phyloP scores from a whole-genome alignment of 1,140 invertebrate species.

The Ceratina australensis region DNA sequence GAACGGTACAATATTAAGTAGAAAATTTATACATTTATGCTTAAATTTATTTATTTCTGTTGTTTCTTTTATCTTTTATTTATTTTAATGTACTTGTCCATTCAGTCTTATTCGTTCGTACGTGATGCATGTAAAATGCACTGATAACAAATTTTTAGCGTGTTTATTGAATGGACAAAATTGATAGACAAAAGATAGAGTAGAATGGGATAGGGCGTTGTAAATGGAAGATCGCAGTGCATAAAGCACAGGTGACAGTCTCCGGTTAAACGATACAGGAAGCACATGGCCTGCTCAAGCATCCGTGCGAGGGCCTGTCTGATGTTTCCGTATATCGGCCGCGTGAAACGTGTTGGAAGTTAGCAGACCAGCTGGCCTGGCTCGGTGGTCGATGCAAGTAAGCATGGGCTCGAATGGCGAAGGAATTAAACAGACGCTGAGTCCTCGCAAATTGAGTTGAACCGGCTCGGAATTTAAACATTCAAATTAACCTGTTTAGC shows the following conservation, averaged over 20 bases:
- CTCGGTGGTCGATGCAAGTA: conserved; percentile 35
- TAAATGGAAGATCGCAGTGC: neutral
- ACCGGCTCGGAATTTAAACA: conserved; percentile 75
- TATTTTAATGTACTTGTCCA: neutral
- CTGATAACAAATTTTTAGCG: neutral
- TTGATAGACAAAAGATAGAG: no score
- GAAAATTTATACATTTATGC: no score
- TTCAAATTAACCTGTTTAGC: conserved; percentile 78
- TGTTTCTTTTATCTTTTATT: no score
- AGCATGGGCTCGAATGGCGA: conserved; percentile 39
- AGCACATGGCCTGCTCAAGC: conserved; percentile 36
- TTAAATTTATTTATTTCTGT: no score
- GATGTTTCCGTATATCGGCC: conserved; percentile 45
- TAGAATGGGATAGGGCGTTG: no score
- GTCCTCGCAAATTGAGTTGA: conserved; percentile 76
- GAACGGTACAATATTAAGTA: no score
- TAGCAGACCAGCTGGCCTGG: conserved; percentile 52
- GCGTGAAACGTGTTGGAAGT: conserved; percentile 50
- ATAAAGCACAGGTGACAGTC: conserved; percentile 44
- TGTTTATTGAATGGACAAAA: conserved; percentile 6
- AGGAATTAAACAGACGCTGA: conserved; percentile 72
- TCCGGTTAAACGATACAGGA: conserved; percentile 53
- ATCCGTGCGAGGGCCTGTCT: conserved; percentile 22
- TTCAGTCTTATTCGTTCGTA: neutral
- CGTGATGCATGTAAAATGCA: neutral